Conservation (phyloP, 2,888 invertebrate species). For the Conomelus anceps region DNA sequence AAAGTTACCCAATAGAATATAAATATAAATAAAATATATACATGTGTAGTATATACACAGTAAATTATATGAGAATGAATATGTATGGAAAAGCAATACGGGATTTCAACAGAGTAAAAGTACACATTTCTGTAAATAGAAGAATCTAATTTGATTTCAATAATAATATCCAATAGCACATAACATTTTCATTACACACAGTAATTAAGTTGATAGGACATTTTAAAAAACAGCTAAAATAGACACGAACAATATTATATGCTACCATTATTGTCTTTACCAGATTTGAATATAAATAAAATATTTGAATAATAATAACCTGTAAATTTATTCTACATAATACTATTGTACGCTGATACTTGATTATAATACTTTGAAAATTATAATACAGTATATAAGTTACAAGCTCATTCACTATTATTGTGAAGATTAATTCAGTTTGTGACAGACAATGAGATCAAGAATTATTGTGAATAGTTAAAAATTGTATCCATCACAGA, state of each 20-base stretch:
- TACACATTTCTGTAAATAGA: neutral
- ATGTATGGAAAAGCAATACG: no score
- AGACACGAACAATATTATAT: neutral
- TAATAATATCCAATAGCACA: neutral
- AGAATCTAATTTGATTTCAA: neutral
- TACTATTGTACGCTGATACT: neutral
- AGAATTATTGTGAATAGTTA: neutral
- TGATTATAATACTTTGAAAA: neutral
- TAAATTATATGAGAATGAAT: no score
- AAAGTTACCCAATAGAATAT: no score
- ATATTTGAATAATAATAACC: neutral
- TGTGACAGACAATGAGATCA: neutral
- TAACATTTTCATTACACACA: neutral
- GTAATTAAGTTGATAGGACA: no score
- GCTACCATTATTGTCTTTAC: neutral
- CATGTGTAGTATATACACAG: no score
- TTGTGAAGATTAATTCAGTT: neutral
- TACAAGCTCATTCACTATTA: neutral
- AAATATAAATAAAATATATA: no score
- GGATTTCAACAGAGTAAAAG: no score
- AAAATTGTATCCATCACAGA: neutral
- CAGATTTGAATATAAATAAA: neutral
- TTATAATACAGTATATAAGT: neutral
- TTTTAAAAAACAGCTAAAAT: no score
- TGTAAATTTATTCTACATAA: neutral